Conservation (phyloP, 2,797 vertebrate genomes). For the Catamblyrhynchus diadema region DNA sequence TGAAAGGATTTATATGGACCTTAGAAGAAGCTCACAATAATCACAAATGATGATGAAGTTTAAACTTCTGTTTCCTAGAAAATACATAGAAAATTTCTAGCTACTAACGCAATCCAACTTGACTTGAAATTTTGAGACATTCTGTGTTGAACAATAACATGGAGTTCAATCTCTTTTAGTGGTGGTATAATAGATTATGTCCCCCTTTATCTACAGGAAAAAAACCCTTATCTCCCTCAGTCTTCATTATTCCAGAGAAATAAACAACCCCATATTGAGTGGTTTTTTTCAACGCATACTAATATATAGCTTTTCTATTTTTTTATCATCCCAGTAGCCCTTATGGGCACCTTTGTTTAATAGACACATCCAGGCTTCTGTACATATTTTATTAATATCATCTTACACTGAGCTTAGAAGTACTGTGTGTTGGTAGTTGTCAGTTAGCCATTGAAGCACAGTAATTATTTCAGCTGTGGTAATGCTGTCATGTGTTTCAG, state of each 20-base stretch:
- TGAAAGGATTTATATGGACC: neutral
- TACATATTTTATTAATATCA: accelerated
- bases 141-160: neutral
- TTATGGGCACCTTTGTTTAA: neutral
- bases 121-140: neutral
- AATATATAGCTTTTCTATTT: neutral
- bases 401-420: neutral
- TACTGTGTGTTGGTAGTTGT: neutral
- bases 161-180: neutral
- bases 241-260: neutral
- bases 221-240: neutral
- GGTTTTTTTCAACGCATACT: neutral
- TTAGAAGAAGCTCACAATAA: neutral
- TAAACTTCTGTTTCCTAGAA: neutral
- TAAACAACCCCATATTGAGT: neutral
- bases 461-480: neutral
- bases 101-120: neutral
- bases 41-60: neutral
- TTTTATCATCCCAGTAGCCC: neutral
- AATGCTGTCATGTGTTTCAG: neutral
- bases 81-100: neutral
- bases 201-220: neutral
- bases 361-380: neutral
- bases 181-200: neutral
- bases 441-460: neutral